phyloP scores from a whole-genome alignment of 2,797 vertebrate genomes.

The Eulemur coronatus region DNA sequence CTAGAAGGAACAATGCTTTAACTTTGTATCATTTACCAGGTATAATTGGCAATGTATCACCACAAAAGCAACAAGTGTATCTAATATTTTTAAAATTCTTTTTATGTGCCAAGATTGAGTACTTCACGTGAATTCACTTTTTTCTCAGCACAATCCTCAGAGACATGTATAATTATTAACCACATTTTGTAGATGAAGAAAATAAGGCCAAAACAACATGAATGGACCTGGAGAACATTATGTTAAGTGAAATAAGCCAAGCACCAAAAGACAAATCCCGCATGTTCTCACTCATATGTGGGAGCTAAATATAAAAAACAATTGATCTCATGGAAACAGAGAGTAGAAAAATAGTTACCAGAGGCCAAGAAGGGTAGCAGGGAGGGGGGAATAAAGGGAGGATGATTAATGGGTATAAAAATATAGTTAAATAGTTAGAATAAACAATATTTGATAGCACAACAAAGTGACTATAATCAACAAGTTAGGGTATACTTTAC shows the following conservation, averaged over 20 bases:
- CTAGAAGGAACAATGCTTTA: neutral
- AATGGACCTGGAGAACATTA: neutral
- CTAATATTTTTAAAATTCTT: neutral
- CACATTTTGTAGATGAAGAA: conserved; percentile 23
- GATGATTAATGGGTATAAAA: neutral
- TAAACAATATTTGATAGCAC: neutral
- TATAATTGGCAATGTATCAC: neutral
- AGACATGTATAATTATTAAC: neutral
- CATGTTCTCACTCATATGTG: neutral
- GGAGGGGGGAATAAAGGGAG: neutral
- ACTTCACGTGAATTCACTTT: neutral
- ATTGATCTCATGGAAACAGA: neutral
- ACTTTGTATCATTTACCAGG: neutral
- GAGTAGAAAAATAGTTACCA: neutral
- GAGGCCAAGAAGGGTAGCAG: neutral
- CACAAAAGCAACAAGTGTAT: neutral
- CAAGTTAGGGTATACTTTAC: neutral
- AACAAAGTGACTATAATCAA: neutral
- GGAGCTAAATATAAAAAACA: neutral
- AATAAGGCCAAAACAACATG: neutral
- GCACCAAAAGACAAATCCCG: neutral
- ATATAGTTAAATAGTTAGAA: neutral
- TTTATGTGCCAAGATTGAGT: neutral
- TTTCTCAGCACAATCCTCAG: neutral
- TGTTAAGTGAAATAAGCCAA: neutral